Evolutionary conservation across 2,888 invertebrate species (phyloP), one percentile per base, ranked within the genome.

Genomic region (Trachelus iudaicus): DNA sequence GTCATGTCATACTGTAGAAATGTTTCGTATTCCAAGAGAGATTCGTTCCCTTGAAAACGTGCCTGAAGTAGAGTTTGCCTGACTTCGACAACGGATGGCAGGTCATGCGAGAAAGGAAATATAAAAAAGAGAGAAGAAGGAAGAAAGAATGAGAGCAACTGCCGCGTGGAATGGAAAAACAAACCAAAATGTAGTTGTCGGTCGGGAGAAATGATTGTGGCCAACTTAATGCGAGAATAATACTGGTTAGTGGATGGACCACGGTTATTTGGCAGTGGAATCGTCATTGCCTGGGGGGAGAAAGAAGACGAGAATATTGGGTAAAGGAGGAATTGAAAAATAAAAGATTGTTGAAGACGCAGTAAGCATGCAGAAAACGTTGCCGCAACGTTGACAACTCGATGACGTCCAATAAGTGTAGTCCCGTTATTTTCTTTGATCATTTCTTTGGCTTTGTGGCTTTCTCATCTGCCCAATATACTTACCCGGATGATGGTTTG

Each of bases 141-240:
- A 71, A 71, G 71, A 69, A 69, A 69, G 71, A 71, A 71, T 6
- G 34, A 34, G 71, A 71, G 71, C 71, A 34, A 71, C 31, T 71
- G 71, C 34, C 11, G 71, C 71, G 3, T 71, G 31, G 31, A 71
- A 71, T 31, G 15, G 34, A 71, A 56, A 56, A 56, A 56, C 56
- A 56, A 56, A 56, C 23, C 23, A 56, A 56, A 56, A 23, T 23
- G 56, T 56, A 56, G 56, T 56, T 56, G 23, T 56, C 23, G 56
- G 56, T 56, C 56, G 23, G 9, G 9, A 23, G 56, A 56, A 56
- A 56, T 56, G 56, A 56, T 56, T 56, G 56, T 56, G 56, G 56
- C 56, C 56, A 56, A 56, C 23, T 56, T 56, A 56, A 56, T 56
- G 56, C 23, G 56, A 56, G 56, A 56, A 56, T 56, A 56, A 56